Evolutionary conservation across 2,113 vertebrate species (phyloP).

Genomic region (Gallinago undulata): DNA sequence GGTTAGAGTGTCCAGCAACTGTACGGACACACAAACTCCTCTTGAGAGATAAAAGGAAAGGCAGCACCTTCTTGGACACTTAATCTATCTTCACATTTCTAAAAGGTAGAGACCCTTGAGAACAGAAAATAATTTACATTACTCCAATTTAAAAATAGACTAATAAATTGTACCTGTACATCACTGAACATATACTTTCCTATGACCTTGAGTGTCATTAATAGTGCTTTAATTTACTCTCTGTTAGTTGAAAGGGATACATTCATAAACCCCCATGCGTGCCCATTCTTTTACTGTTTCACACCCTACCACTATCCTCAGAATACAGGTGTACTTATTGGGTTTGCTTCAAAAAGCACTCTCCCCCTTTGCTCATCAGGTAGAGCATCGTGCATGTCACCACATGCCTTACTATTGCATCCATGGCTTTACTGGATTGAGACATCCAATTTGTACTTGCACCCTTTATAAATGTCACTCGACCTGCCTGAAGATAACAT

Average conservation of each 20-base stretch:
- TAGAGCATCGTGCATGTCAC: background rate
- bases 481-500: background rate
- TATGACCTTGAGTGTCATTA: background rate
- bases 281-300: background rate
- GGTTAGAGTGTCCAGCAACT: background rate
- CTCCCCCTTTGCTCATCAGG: background rate
- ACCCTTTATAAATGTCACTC: background rate
- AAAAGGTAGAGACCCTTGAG: background rate
- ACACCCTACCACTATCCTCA: background rate
- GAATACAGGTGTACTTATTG: background rate
- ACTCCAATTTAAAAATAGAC: background rate
- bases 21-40: background rate
- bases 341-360: background rate
- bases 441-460: background rate
- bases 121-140: background rate
- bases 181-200: background rate
- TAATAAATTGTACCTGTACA: background rate
- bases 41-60: background rate
- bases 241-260: background rate
- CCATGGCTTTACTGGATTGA: background rate
- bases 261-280: background rate
- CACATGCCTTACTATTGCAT: background rate
- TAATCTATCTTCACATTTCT: background rate
- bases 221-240: background rate
- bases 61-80: background rate